phyloP scores from a whole-genome alignment of 2,113 vertebrate genomes.

The Artemisiospiza belli region DNA sequence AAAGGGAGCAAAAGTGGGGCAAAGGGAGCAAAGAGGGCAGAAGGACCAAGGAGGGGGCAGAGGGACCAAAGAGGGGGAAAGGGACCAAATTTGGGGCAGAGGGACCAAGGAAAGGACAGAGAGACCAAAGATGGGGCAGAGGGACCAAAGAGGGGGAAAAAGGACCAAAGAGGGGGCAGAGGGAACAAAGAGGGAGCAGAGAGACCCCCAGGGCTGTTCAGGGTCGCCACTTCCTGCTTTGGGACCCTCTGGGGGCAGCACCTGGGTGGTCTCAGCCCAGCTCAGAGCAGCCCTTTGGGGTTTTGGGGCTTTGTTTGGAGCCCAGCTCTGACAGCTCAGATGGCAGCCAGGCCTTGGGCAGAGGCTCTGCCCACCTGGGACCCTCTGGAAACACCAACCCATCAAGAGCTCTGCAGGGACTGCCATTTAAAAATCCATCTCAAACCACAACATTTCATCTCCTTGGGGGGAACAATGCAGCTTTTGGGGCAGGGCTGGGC shows the following conservation, averaged over 20 bases:
- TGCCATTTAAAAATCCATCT: not conserved
- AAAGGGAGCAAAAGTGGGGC: no score
- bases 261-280: not conserved
- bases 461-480: not conserved
- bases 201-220: not conserved
- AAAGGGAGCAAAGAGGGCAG: no score
- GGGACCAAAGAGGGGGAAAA: not conserved
- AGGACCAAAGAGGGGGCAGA: no score
- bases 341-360: fast-evolving
- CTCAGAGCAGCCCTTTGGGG: not conserved
- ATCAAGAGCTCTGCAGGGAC: not conserved
- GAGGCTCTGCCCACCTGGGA: not conserved
- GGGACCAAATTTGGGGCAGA: no score
- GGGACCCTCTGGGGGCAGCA: not conserved
- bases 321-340: not conserved
- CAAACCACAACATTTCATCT: not conserved
- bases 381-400: fast-evolving
- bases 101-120: no score
- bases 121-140: not conserved
- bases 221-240: fast-evolving
- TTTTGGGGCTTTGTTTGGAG: not conserved
- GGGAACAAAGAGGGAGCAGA: not conserved
- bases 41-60: no score
- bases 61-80: no score
- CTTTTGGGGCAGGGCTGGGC: not conserved